phyloP scores from a whole-genome alignment of 2,113 vertebrate genomes.

The Prionailurus bengalensis region DNA sequence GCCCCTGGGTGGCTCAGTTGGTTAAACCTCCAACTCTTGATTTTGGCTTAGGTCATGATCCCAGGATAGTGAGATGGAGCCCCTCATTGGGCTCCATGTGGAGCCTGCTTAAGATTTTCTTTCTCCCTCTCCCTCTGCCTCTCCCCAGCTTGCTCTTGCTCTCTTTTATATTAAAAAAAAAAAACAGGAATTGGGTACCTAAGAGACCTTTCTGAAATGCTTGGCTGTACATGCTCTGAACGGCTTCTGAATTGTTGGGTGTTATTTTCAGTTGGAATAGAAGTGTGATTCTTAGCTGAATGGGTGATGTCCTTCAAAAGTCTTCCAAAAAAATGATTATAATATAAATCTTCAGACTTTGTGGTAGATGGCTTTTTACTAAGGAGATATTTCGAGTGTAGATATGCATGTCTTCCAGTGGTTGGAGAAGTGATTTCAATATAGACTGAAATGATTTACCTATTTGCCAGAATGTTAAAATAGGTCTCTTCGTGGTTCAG shows the following conservation, averaged over 20 bases:
- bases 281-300: slow-evolving; percentile 24
- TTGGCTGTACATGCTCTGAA: not conserved
- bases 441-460: not conserved
- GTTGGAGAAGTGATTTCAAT: not conserved
- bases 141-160: no score
- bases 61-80: no score
- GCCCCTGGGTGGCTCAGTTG: no score
- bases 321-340: not conserved
- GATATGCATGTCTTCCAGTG: not conserved
- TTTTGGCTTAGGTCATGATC: no score
- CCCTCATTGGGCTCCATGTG: no score
- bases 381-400: not conserved
- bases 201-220: not conserved
- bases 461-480: not conserved
- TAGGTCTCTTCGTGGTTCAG: not conserved
- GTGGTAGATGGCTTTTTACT: not conserved
- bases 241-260: slow-evolving; percentile 32
- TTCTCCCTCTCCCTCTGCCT: no score
- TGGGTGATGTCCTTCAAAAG: slow-evolving; percentile 33
- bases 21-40: no score
- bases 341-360: slow-evolving; percentile 20
- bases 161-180: no score
- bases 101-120: no score
- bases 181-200: not conserved
- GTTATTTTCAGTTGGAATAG: slow-evolving; percentile 21